Evolutionary conservation across 2,888 invertebrate species (phyloP), one percentile per base, ranked within the genome.

Genomic region (Keiferia lycopersicella): DNA sequence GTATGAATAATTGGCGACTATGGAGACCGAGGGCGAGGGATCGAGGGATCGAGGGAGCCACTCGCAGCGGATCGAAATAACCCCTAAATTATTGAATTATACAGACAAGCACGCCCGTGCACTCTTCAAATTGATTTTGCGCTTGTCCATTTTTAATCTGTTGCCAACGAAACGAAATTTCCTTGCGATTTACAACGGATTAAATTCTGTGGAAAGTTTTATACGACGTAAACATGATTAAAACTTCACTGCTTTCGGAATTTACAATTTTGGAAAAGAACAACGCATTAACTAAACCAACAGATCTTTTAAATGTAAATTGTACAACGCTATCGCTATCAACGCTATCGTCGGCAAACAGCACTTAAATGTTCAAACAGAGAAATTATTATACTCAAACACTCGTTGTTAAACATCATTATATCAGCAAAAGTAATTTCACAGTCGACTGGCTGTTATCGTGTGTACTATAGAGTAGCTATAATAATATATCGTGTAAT

Each of bases 51-150:
- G 18, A 12, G 16, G 22, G 51, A 26, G 48, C 71, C 66, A 70
- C 79, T 78, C 75, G 77, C 74, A 81, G 74, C 80, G 80, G 78
- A 79, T 87, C 82, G 83, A 83, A 86, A 89, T 88, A 88, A 85
- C 83, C 82, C 84, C 78, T 78, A 83, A 84, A 87, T 89, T 88
- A 89, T 89, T 88, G 84, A 87, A 88, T 89, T 88, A 88, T 84
- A 87, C 87, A 80, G 75, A 79, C 79, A 78, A 77, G 81, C 81
- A 76, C 78, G 74, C 78, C 77, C 72, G 71, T 73, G 66, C 75
- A 76, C 73, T 75, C 74, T 74, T 72, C 67, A 70, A 73, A 77
- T 76, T 73, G 73, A 73, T 78, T 79, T 75, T 74, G 53, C 62
- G 53, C 62, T 62, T 61, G 61, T 61, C 50, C 26, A 50, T 61